A percentile compares a stretch with the other conserved stretches of the same genome.
phyloP scores from a whole-genome alignment of 1,140 invertebrate species.

The Akabosia matsudoensis region DNA sequence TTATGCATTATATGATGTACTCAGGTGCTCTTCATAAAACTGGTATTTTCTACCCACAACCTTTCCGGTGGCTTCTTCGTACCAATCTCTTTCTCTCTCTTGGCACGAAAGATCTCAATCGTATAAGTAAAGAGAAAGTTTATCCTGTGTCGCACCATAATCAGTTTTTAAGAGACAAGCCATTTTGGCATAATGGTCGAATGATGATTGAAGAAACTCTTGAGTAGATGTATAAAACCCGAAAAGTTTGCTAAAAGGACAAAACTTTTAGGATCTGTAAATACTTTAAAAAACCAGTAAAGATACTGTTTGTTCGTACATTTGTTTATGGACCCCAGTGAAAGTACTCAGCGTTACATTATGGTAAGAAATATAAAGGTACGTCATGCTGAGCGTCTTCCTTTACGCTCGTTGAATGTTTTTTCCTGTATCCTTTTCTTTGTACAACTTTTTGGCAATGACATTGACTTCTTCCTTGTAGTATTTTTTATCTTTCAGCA shows the following conservation, averaged over 20 bases:
- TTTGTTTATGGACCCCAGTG: too few relatives aligned
- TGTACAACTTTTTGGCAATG: slow-evolving; percentile 14
- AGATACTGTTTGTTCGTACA: not conserved
- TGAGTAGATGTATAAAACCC: not conserved
- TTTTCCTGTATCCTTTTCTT: not conserved
- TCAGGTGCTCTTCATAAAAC: too few relatives aligned
- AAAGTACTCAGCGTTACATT: not conserved
- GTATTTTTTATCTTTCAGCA: too few relatives aligned
- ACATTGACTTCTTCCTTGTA: slow-evolving; percentile 18
- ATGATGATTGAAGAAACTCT: not conserved
- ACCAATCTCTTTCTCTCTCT: too few relatives aligned
- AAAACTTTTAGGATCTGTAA: too few relatives aligned
- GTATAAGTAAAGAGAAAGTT: not conserved
- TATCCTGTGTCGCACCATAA: slow-evolving; percentile 5
- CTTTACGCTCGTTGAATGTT: too few relatives aligned
- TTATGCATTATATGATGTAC: not conserved
- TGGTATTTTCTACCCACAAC: too few relatives aligned
- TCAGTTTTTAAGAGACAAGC: slow-evolving; percentile 1
- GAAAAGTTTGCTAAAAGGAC: too few relatives aligned
- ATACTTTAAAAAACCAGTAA: too few relatives aligned
- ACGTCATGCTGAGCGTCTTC: slow-evolving; percentile 6
- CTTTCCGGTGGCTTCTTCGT: too few relatives aligned
- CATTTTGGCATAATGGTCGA: not conserved
- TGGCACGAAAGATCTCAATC: too few relatives aligned
- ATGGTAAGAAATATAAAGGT: not conserved